These are phyloP conservation scores for Mesochorus sp. DNA, from an alignment of 2,888 invertebrate species.

Conservation along the genomic window DNA sequence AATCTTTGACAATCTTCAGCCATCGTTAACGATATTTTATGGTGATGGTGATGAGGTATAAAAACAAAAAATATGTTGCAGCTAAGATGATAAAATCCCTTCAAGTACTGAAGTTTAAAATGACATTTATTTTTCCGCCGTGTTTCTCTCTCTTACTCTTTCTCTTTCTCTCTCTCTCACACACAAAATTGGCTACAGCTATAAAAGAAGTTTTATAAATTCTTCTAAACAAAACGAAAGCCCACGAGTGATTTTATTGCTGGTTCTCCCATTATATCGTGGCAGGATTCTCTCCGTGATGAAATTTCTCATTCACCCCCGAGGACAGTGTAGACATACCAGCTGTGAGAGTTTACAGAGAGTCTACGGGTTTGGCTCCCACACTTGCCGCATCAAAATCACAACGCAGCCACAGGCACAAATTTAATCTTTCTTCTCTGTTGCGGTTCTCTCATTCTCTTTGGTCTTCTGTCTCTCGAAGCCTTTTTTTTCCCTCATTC, in stretches of 20 bases:
- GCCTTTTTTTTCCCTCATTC: background rate
- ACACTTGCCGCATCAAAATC: conserved; percentile 49
- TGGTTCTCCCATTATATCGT: conserved; percentile 7
- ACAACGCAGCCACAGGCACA: conserved; percentile 38
- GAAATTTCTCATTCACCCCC: conserved; percentile 15
- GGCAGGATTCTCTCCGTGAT: conserved; percentile 20
- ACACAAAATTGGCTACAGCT: too few relatives aligned
- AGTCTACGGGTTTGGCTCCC: conserved; percentile 50
- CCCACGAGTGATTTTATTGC: conserved; percentile 23
- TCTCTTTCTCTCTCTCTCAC: too few relatives aligned
- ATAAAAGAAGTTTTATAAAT: too few relatives aligned
- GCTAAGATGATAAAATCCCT: too few relatives aligned
- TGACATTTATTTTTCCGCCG: too few relatives aligned
- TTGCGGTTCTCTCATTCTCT: conserved; percentile 23
- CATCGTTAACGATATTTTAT: background rate
- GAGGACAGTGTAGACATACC: conserved; percentile 34
- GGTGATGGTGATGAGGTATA: too few relatives aligned
- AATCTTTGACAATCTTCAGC: background rate
- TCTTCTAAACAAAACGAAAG: conserved; percentile 33
- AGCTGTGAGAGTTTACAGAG: conserved; percentile 56
- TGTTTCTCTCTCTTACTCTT: too few relatives aligned
- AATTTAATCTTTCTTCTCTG: conserved; percentile 13
- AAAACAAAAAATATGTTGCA: too few relatives aligned
- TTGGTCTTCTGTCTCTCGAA: conserved; percentile 2
- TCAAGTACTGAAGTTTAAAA: too few relatives aligned